These are phyloP conservation scores for Crocodylus rhombifer DNA, from an alignment of 2,797 vertebrate species.

Conservation along the genomic window DNA sequence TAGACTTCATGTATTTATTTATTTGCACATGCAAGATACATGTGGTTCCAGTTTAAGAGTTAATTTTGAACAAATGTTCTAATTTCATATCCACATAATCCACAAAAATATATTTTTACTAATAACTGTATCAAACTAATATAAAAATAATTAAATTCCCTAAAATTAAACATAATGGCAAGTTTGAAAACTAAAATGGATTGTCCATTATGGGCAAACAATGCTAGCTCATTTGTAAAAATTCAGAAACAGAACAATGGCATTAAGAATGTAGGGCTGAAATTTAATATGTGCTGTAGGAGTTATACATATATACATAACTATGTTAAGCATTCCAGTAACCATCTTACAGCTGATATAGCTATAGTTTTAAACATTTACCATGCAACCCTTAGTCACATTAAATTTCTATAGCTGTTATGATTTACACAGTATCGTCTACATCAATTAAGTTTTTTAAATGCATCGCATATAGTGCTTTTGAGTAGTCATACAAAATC, in stretches of 20 bases:
- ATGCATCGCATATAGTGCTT: not conserved
- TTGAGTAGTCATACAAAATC: not conserved
- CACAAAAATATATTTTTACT: not conserved
- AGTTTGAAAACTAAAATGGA: not conserved
- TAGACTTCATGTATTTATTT: not conserved
- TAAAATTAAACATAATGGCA: not conserved
- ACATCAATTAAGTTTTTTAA: not conserved
- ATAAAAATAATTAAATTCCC: not conserved
- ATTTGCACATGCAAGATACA: not conserved
- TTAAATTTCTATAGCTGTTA: not conserved
- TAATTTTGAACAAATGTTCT: not conserved
- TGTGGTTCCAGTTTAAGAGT: not conserved
- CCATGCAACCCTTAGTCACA: not conserved
- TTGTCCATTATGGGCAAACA: not conserved
- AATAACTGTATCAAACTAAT: not conserved
- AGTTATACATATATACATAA: not conserved
- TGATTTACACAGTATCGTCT: not conserved
- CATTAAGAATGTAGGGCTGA: not conserved
- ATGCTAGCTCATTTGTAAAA: not conserved
- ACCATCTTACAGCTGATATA: not conserved
- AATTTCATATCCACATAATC: not conserved
- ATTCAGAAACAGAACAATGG: not conserved
- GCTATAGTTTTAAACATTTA: not conserved
- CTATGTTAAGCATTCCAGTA: not conserved
- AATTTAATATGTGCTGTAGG: not conserved